Evolutionary conservation across 2,888 invertebrate genomes (phyloP).

Genomic region (Ariolimax columbianus): DNA sequence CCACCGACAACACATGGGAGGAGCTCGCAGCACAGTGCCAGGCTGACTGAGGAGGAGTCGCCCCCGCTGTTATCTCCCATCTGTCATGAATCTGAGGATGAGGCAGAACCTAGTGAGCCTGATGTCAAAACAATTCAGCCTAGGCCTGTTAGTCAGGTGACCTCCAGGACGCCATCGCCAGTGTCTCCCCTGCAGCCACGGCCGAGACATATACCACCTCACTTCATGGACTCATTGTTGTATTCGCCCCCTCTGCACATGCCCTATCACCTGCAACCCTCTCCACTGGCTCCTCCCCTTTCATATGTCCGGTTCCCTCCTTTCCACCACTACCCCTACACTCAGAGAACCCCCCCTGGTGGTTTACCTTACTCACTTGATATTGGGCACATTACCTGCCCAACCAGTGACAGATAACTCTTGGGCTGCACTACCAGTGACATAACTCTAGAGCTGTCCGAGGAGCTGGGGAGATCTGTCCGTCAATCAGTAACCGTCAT

Average conservation of each 20-base stretch:
- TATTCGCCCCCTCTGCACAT: conserved; percentile 41
- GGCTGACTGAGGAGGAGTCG: not conserved
- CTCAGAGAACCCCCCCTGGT: not conserved
- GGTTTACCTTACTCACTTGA: conserved; percentile 33
- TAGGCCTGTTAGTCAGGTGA: not conserved
- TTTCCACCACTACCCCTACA: conserved; percentile 30
- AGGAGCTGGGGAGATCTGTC: too few relatives aligned
- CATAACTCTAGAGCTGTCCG: not conserved
- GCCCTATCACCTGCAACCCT: conserved; percentile 42
- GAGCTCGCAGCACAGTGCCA: not conserved
- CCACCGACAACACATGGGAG: not conserved
- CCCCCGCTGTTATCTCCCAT: conserved; percentile 42
- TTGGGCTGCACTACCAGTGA: not conserved
- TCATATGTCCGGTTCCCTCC: conserved; percentile 40
- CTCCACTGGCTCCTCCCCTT: conserved; percentile 36
- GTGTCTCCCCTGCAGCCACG: not conserved
- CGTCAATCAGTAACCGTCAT: not conserved
- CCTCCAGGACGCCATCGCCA: conserved; percentile 25
- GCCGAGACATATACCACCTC: conserved; percentile 12
- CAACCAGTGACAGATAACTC: not conserved
- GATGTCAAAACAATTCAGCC: not conserved
- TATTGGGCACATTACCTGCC: conserved; percentile 30
- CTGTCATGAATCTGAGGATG: conserved; percentile 28
- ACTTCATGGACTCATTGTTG: conserved; percentile 44
- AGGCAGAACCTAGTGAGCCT: conserved; percentile 20